Evolutionary conservation across 1,140 invertebrate genomes (phyloP).

Genomic region (Pollicipes pollicipes): DNA sequence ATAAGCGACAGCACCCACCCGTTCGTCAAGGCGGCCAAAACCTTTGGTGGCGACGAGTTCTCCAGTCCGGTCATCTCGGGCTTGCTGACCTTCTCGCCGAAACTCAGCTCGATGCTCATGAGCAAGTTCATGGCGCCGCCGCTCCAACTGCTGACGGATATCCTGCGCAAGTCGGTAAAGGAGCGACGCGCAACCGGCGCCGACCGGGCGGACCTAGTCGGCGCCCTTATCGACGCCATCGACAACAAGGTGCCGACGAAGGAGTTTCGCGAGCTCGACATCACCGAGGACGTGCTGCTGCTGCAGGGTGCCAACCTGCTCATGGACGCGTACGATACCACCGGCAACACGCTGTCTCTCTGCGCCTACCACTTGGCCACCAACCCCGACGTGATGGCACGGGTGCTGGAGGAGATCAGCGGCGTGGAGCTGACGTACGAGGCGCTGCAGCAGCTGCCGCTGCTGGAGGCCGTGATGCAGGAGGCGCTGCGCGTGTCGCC

Average conservation of each 20-base stretch:
- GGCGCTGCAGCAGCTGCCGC: background rate
- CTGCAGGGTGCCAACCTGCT: background rate
- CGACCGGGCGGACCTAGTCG: background rate
- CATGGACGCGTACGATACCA: background rate
- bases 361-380: background rate
- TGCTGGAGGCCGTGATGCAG: background rate
- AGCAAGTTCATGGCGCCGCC: background rate
- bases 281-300: background rate
- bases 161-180: background rate
- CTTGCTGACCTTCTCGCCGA: background rate
- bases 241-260: background rate
- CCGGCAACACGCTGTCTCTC: background rate
- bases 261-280: background rate
- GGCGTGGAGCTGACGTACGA: background rate
- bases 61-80: background rate
- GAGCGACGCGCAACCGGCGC: background rate
- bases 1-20: background rate
- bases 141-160: background rate
- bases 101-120: background rate
- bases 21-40: background rate
- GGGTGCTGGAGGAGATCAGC: background rate
- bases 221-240: background rate
- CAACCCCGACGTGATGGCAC: background rate
- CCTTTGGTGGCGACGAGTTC: background rate
- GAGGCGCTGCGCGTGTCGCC: background rate